Conservation (phyloP, 2,888 invertebrate species). For the Morpho achilles region DNA sequence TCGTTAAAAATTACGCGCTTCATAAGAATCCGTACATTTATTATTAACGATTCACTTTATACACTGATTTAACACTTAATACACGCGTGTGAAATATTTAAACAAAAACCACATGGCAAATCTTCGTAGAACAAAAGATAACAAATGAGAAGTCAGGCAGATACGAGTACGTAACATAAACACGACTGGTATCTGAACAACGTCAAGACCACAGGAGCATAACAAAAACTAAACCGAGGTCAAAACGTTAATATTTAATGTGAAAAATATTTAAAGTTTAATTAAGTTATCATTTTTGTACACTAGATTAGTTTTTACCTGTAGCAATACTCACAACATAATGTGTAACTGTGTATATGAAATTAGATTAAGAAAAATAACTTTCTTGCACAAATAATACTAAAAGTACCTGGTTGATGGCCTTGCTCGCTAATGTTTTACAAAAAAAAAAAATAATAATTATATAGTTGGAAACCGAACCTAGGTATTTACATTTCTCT, state of each 20-base stretch:
- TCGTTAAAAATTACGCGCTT: too few species aligned
- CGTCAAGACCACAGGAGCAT: conserved; percentile 5
- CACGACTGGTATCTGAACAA: conserved; percentile 4
- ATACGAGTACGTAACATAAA: conserved; percentile 7
- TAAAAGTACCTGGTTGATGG: too few species aligned
- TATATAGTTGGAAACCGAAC: too few species aligned
- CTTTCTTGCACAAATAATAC: too few species aligned
- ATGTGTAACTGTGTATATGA: too few species aligned
- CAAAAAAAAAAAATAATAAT: too few species aligned
- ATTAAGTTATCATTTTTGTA: neutral
- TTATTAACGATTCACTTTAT: too few species aligned
- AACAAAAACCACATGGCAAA: conserved; percentile 9
- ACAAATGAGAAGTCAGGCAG: conserved; percentile 11
- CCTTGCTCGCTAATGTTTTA: too few species aligned
- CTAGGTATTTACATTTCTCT: too few species aligned
- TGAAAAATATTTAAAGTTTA: neutral
- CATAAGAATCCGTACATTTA: too few species aligned
- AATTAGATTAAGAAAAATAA: too few species aligned
- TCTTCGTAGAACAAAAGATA: conserved; percentile 6
- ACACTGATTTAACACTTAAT: neutral
- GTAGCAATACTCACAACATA: neutral
- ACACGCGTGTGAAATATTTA: conserved; percentile 4
- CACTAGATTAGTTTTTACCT: neutral
- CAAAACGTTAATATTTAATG: conserved; percentile 1
- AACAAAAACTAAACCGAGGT: conserved; percentile 14